A percentile compares a stretch with the other conserved stretches of the same genome.
These are phyloP conservation scores for Didymodactylos carnosus DNA, from an alignment of 2,888 invertebrate genomes.

Conservation along the genomic window DNA sequence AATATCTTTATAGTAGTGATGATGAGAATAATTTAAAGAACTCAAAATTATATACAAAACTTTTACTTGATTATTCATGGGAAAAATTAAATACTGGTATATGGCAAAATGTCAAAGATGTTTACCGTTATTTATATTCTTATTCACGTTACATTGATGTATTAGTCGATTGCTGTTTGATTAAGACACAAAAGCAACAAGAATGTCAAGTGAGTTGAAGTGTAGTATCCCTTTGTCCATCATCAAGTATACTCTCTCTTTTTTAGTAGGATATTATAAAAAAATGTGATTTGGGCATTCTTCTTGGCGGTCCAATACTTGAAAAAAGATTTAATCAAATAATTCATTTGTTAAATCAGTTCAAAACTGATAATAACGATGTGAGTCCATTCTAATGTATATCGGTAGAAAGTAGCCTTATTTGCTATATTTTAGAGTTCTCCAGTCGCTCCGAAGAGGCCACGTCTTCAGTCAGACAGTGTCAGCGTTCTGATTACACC, in stretches of 20 bases:
- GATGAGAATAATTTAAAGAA: no score
- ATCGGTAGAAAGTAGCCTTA: no score
- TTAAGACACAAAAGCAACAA: no score
- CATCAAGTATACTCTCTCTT: not conserved
- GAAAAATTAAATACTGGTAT: conserved; percentile 13
- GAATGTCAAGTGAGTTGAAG: not conserved
- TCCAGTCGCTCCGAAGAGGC: no score
- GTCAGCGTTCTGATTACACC: not conserved
- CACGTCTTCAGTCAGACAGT: no score
- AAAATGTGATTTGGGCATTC: not conserved
- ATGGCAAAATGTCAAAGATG: conserved; percentile 9
- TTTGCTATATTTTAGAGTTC: no score
- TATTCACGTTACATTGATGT: not conserved
- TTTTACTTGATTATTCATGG: conserved; percentile 11
- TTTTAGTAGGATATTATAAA: not conserved
- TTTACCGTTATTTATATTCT: conserved; percentile 6
- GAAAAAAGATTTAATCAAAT: conserved; percentile 7
- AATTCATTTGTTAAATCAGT: not conserved
- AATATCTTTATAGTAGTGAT: no score
- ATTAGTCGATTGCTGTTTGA: not conserved
- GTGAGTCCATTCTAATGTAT: no score
- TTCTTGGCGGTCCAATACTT: conserved; percentile 5
- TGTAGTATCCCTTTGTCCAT: not conserved
- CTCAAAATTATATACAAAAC: not conserved
- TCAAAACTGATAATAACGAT: no score